These are phyloP conservation scores for Halocaridina rubra DNA, from an alignment of 2,888 invertebrate genomes.

Conservation along the genomic window DNA sequence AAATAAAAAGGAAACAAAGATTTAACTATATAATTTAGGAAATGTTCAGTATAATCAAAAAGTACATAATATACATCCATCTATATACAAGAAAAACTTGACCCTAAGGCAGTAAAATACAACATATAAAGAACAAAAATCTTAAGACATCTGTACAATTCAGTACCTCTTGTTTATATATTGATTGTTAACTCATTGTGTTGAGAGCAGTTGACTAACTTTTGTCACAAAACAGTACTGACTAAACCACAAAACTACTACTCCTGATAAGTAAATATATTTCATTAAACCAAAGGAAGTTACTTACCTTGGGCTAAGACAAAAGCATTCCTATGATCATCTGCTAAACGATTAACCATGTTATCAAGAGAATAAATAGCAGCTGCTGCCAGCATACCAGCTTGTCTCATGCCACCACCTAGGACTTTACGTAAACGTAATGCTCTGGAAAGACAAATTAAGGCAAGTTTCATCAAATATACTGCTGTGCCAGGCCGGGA, in stretches of 20 bases:
- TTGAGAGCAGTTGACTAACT: no score
- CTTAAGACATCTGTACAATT: no score
- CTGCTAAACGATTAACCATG: conserved; percentile 75
- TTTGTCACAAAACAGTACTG: no score
- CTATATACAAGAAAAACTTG: neutral
- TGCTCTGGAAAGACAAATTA: no score
- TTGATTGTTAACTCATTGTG: no score
- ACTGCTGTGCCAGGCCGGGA: no score
- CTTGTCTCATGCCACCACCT: conserved; percentile 95
- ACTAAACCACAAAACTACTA: neutral
- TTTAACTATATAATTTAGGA: no score
- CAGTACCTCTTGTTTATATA: no score
- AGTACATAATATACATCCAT: neutral
- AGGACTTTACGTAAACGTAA: conserved; percentile 72
- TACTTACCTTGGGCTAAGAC: conserved; percentile 74
- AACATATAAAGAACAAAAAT: neutral
- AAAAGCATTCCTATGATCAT: conserved; percentile 81
- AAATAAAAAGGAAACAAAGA: no score
- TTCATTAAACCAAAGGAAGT: neutral
- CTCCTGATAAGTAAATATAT: neutral
- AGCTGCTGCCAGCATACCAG: conserved; percentile 89
- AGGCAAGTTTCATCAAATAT: no score
- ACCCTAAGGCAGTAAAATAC: neutral
- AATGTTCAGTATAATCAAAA: neutral
- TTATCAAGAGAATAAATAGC: conserved; percentile 82